Evolutionary conservation across 1,140 invertebrate genomes (phyloP).

Genomic region (Drosophila tani): DNA sequence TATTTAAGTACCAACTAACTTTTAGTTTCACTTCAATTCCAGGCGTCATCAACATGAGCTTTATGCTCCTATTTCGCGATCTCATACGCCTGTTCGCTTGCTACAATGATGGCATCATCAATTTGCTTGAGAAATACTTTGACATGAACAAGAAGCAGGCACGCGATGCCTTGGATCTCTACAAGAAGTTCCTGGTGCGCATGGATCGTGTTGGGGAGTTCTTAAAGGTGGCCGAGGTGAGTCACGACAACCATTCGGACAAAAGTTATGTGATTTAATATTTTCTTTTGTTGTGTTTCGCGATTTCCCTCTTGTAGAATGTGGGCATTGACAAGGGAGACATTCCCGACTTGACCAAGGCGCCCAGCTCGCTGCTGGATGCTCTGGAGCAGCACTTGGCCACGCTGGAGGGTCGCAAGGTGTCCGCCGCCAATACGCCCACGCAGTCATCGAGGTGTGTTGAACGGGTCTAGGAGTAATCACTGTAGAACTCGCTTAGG

Average conservation of each 20-base stretch:
- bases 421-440: conserved; percentile 92
- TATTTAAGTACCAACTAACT: background rate
- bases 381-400: conserved; percentile 98
- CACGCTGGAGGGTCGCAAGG: conserved; percentile 96
- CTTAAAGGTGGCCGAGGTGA: conserved; percentile 97
- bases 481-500: background rate
- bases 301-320: conserved; percentile 88
- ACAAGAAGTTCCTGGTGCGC: conserved; percentile 99
- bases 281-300: background rate
- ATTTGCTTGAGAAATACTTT: conserved; percentile 99
- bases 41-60: conserved; percentile 98
- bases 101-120: conserved; percentile 99
- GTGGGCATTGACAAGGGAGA: conserved; percentile 99
- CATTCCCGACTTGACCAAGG: conserved; percentile 99
- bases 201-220: conserved; percentile 99
- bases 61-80: conserved; percentile 99
- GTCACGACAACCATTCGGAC: conserved; percentile 15
- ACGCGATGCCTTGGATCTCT: conserved; percentile 98
- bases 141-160: conserved; percentile 99
- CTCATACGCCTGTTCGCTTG: conserved; percentile 99
- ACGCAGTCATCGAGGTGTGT: conserved; percentile 92
- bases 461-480: background rate
- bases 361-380: conserved; percentile 98
- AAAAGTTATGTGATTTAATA: background rate
- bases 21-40: background rate